These are phyloP conservation scores for Potamilus streckersoni DNA, from an alignment of 1,140 invertebrate species.

Conservation along the genomic window DNA sequence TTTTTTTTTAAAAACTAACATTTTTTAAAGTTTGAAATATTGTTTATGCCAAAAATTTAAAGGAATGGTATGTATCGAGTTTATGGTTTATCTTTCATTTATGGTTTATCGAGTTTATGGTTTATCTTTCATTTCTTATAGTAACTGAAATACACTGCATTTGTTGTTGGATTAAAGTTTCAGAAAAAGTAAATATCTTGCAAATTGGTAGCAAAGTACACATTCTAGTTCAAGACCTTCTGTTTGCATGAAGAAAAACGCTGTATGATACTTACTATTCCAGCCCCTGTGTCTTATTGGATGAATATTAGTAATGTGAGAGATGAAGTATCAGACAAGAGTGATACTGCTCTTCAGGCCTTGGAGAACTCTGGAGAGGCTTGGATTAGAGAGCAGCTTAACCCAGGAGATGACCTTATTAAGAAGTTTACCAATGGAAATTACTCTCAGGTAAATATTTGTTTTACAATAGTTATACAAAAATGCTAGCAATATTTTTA, in stretches of 20 bases:
- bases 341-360: neutral
- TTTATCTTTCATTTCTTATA: no score
- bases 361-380: neutral
- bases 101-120: no score
- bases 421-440: constrained; percentile 22
- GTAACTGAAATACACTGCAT: no score
- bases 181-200: no score
- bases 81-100: no score
- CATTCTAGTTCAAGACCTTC: constrained; percentile 9
- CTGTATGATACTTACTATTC: constrained; percentile 27
- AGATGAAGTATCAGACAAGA: neutral
- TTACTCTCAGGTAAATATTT: constrained; percentile 6
- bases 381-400: constrained; percentile 12
- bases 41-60: no score
- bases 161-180: no score
- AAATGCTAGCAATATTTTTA: no score
- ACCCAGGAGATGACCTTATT: constrained; percentile 18
- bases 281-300: constrained; percentile 27
- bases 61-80: no score
- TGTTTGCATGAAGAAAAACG: constrained; percentile 18
- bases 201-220: constrained; percentile 11
- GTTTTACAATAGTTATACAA: no score
- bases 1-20: no score
- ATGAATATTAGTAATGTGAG: constrained; percentile 15
- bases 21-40: no score